Evolutionary conservation across 2,797 vertebrate species (phyloP), one percentile per base, ranked within the genome.

Genomic region (Bradypodion ventrale): DNA sequence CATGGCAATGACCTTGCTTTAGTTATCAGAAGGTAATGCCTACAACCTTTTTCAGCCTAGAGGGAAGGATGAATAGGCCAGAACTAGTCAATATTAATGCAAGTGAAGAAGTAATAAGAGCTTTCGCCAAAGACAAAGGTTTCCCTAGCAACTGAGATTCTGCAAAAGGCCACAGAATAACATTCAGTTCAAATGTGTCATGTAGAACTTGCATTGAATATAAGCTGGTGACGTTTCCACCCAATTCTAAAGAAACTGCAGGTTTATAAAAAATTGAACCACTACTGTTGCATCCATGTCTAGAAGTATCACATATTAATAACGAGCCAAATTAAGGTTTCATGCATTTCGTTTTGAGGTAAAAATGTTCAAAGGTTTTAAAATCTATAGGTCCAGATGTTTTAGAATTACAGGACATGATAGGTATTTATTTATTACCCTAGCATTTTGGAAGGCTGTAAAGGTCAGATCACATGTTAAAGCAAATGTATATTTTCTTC

Each of bases 81-180:
- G 44, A 42, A 86, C n/a, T 59, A 86, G 78, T 78, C 84, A 86
- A 63, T 63, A 6, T 27, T 42, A 70, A 16, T 46, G 29, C 85
- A 87, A 82, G 75, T 2, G 5, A 87, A 83, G 62, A 85, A 52
- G 29, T 35, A 78, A 83, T 15, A 78, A 59, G 70, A 37, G 46
- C 49, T 40, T 59, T 63, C 77, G 75, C 69, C 40, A 89, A 82
- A 89, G 32, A 72, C 72, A 60, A 84, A 90, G 49, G 25, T 93
- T 93, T 93, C 83, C 66, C 60, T 89, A 84, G 90, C 83, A 93
- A 91, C 84, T 32, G 25, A 60, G 40, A 82, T 56, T 86, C 83
- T 86, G 68, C 5, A 16, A 78, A 44, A 86, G 7, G 72, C 87
- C 74, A 83, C 60, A 69, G 80, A 68, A 52, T 27, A 82, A 46